Conservation (phyloP, 2,113 vertebrate species). For the Paradoxurus hermaphroditus region DNA sequence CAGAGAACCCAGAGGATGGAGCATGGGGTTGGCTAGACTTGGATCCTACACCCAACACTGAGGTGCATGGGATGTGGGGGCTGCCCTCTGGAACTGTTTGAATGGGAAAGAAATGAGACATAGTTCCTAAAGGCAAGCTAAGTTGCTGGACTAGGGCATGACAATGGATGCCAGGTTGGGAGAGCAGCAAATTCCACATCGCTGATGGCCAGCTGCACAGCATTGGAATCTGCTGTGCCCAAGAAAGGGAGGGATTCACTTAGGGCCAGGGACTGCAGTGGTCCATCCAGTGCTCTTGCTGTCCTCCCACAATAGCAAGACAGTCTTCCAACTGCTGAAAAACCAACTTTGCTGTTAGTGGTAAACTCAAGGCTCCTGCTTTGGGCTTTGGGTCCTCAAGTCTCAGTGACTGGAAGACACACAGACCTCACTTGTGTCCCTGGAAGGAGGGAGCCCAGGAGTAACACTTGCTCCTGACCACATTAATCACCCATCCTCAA, state of each 20-base stretch:
- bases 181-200: neutral
- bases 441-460: neutral
- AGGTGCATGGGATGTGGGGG: neutral
- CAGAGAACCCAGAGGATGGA: neutral
- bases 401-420: neutral
- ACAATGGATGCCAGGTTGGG: neutral
- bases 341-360: neutral
- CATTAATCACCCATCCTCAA: neutral
- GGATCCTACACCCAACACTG: neutral
- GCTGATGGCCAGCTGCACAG: neutral
- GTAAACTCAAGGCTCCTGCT: neutral
- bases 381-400: neutral
- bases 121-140: neutral
- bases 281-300: neutral
- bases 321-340: neutral
- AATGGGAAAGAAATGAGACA: neutral
- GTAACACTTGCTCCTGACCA: neutral
- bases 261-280: neutral
- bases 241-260: neutral
- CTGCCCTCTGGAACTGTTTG: neutral
- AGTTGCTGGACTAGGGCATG: neutral
- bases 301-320: neutral
- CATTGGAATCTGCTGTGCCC: neutral
- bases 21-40: neutral
- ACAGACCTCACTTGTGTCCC: neutral